phyloP scores from a whole-genome alignment of 2,888 invertebrate genomes.

The Cremastinae sp. region DNA sequence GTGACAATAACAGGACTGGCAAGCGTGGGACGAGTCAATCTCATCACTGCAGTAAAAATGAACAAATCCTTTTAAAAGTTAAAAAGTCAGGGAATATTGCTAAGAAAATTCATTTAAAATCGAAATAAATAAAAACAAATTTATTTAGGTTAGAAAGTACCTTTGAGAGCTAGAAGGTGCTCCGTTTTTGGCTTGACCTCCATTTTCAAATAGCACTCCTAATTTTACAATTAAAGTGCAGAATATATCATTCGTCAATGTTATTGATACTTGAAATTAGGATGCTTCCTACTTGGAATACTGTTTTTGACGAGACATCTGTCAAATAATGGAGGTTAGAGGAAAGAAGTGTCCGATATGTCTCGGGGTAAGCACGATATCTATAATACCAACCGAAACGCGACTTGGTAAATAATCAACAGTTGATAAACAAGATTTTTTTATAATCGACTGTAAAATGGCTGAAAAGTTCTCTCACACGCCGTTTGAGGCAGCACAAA shows the following conservation, averaged over 20 bases:
- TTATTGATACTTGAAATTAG: background rate
- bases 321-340: too few species aligned
- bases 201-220: slow-evolving; percentile 71
- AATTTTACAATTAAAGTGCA: background rate
- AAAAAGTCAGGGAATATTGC: background rate
- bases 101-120: background rate
- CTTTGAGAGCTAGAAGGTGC: slow-evolving; percentile 85
- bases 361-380: too few species aligned
- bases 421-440: too few species aligned
- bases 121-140: background rate
- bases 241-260: background rate
- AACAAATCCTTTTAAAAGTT: background rate
- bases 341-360: too few species aligned
- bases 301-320: slow-evolving; percentile 11
- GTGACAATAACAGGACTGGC: slow-evolving; percentile 91
- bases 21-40: slow-evolving; percentile 94
- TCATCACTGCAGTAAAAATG: slow-evolving; percentile 87
- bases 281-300: too few species aligned
- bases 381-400: too few species aligned
- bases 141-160: slow-evolving; percentile 66
- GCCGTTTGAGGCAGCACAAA: too few species aligned
- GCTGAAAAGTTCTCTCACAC: too few species aligned
- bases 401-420: too few species aligned
- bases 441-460: too few species aligned
- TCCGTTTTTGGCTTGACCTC: slow-evolving; percentile 84